Evolutionary conservation across 2,797 vertebrate species (phyloP).

Genomic region (Rhinichthys osculus): DNA sequence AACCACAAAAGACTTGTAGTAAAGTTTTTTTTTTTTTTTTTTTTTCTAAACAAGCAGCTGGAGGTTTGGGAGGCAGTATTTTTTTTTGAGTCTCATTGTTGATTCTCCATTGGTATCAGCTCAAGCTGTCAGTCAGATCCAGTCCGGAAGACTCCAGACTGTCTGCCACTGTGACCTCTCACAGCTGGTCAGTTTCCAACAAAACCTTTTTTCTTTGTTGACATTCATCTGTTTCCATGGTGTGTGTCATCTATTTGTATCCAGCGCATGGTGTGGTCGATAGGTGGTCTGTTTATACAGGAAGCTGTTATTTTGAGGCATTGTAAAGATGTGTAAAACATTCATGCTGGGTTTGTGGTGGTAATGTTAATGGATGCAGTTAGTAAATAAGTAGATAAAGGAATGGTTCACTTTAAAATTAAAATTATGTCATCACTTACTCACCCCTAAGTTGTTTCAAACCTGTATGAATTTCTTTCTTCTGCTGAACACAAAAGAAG

Average conservation of each 20-base stretch:
- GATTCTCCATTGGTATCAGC: conserved; percentile 6
- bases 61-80: conserved; percentile 1
- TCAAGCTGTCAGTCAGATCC: conserved; percentile 29
- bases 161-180: conserved; percentile 32
- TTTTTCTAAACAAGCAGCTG: neutral
- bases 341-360: neutral
- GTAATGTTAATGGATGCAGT: neutral
- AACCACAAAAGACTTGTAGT: neutral
- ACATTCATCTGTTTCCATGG: conserved; percentile 2
- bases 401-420: no score
- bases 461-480: no score
- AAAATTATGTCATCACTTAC: no score
- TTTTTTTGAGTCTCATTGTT: neutral
- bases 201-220: neutral
- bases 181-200: conserved; percentile 24
- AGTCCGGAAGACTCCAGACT: conserved; percentile 22
- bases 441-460: no score
- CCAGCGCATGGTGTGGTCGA: neutral
- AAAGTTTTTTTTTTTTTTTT: neutral
- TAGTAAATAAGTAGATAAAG: neutral
- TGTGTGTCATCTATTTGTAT: neutral
- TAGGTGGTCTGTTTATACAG: neutral
- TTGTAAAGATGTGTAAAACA: neutral
- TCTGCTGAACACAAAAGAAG: no score
- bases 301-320: neutral